Base-by-base conservation (phyloP, 2,113 vertebrate species). In the Noturus placidus region DNA sequence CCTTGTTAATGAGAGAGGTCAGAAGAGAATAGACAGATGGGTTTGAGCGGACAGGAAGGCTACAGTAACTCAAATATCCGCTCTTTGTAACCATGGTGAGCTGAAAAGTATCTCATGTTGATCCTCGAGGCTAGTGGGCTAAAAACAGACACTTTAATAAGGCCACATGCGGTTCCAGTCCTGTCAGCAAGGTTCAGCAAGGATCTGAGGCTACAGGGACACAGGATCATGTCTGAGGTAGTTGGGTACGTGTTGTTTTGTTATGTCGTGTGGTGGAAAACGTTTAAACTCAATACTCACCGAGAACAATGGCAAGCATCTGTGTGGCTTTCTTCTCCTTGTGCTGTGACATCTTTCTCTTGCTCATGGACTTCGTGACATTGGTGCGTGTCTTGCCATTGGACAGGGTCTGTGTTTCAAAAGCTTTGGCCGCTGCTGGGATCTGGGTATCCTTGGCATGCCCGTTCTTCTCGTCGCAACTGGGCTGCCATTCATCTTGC, bases 321-420 rank as follows among this genome's bases (percentile, higher is more conserved):
- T 99, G 98, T 0, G 98, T 99, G 88, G 98, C 98, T 90, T 99
- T 99, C 92, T 97, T 99, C 92, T 99, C 98, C 92, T 99, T 99
- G 92, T 99, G 98, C 84, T 99, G 98, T 0, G 97, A 98, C 69
- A 99, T 94, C 92, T 99, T 99, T 90, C 97, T 96, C 92, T 97
- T 98, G 94, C 95, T 99, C 88, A 99, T 91, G 54, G 94, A 95
- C 94, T 98, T 99, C 89, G 85, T 38, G 72, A 99, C 94, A 10
- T 96, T 97, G 72, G 96, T 97, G 93, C 96, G 96, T 42, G 96
- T 97, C 93, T 99, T 99, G 91, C 98, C 98, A 15, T 99, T 99
- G 88, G 97, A 96, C 95, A 99, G 94, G 78, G 96, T 92, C 91
- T 98, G 97, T 57, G 96, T 98, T 95, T 99, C 97, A 87, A 98